Evolutionary conservation across 2,888 invertebrate genomes (phyloP), one percentile per base, ranked within the genome.

Genomic region (Aleiodes testaceus): DNA sequence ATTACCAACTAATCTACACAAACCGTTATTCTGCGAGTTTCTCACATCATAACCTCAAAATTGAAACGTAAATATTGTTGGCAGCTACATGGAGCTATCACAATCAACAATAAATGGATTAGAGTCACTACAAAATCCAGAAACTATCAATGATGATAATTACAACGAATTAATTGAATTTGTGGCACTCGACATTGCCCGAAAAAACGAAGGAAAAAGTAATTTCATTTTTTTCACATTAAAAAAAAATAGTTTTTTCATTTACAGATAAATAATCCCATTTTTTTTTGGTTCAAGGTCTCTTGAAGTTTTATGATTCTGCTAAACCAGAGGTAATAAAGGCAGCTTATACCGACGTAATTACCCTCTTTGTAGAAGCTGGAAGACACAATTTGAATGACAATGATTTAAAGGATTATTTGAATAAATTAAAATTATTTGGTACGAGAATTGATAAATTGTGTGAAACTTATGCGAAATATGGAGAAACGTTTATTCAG

Each of bases 351-450:
- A 75, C 79, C n/a, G 82, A 82, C 66, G 66, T 85, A 5, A 70
- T 79, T 20, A 82, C 81, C 64, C 74, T 86, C 7, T 76, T 85
- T 3, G 69, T 82, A 36, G 85, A 86, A 75, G 79, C 82, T 66
- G 80, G 83, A 30, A 80, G 82, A 18, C 75, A 82, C n/a, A 79
- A 86, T 72, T 77, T 77, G 4, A 80, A 80, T 63, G 70, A 75
- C 3, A 81, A 83, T 45, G 75, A 78, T 47, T 74, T 87, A 9
- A 74, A 59, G 3, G 76, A 53, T n/a, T 77, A 79, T 18, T 73
- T 85, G 26, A 71, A 74, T 45, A 75, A 74, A n/a, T 74, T 76
- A 12, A 70, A 73, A 44, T 76, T 84, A 3, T 72, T 75, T 12
- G 77, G 79, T 12, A 55, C 73, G 5, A 79, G 83, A 49, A 76